Evolutionary conservation across 2,888 invertebrate species (phyloP), one percentile per base, ranked within the genome.

Genomic region (Ariolimax columbianus): DNA sequence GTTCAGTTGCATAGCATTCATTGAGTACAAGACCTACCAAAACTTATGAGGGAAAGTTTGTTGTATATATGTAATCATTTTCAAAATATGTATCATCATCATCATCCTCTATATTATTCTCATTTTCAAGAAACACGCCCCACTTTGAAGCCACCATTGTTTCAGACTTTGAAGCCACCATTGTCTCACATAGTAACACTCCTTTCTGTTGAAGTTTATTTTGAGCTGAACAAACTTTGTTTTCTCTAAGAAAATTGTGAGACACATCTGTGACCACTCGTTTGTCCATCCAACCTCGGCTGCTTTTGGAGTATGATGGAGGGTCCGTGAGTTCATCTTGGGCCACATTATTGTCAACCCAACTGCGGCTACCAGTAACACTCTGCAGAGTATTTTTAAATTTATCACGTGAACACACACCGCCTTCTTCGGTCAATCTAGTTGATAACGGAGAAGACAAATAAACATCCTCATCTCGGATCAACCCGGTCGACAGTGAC

Each of bases 101-200:
- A 36, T 75, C 75, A 75, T 26, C 11, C 2, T 51, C 51, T 51
- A 17, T 30, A 30, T 30, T 30, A 3, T 6, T 30, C 43, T 47
- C 30, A 47, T 47, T 17, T 2, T 75, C 75, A 30, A 75, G 51
- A 75, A 51, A 75, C 6, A 30, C 51, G 51, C 23, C 23, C 75
- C 75, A 75, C 33, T 75, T 75, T 75, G 75, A 75, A 33, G 47
- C 11, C 30, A 17, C 51, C 33, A 14, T 14, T 75, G 47, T 43
- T 47, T 0, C 17, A 47, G 51, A 19, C 33, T 75, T 75, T 75
- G 75, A 75, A 33, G 47, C 11, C 30, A 17, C 51, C 33, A 14
- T 14, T 75, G 47, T 43, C 30, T 0, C 17, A 47, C 33, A 19
- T 51, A 11, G 51, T 51, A 51, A 11, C 51, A 51, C 40, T 40